A percentile compares a stretch with the other conserved stretches of the same genome.
These are phyloP conservation scores for Grammomys dolichurus DNA, from an alignment of 2,113 vertebrate genomes.

Conservation along the genomic window DNA sequence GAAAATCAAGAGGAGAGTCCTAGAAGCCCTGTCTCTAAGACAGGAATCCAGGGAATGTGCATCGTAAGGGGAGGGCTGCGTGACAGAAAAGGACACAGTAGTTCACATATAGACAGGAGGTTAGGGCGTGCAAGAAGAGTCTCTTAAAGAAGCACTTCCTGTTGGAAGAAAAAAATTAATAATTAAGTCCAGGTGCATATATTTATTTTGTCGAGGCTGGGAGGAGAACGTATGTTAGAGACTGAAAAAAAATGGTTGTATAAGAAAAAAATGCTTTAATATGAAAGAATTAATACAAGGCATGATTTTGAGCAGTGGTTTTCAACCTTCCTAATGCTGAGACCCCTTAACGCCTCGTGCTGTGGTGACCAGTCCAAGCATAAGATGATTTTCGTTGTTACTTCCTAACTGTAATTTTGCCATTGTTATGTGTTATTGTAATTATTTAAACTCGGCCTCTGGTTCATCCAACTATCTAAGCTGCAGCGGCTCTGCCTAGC, in stretches of 20 bases:
- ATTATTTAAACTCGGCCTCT: no score
- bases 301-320: not conserved
- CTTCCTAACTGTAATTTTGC: not conserved
- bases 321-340: not conserved
- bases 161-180: not conserved
- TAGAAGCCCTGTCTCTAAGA: constrained; percentile 6
- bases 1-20: not conserved
- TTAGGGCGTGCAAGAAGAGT: not conserved
- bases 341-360: not conserved
- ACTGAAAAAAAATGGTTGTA: constrained; percentile 30
- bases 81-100: not conserved
- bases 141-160: constrained; percentile 31
- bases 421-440: no score
- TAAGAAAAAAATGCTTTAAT: constrained; percentile 42
- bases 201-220: constrained; percentile 55
- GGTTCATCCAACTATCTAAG: no score
- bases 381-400: not conserved
- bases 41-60: not conserved
- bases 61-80: not conserved
- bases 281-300: not conserved
- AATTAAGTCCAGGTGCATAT: not conserved
- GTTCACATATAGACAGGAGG: constrained; percentile 11
- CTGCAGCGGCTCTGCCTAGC: no score
- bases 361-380: not conserved
- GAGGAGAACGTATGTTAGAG: constrained; percentile 10